phyloP scores from a whole-genome alignment of 2,113 vertebrate genomes.

The Casuarius casuarius region DNA sequence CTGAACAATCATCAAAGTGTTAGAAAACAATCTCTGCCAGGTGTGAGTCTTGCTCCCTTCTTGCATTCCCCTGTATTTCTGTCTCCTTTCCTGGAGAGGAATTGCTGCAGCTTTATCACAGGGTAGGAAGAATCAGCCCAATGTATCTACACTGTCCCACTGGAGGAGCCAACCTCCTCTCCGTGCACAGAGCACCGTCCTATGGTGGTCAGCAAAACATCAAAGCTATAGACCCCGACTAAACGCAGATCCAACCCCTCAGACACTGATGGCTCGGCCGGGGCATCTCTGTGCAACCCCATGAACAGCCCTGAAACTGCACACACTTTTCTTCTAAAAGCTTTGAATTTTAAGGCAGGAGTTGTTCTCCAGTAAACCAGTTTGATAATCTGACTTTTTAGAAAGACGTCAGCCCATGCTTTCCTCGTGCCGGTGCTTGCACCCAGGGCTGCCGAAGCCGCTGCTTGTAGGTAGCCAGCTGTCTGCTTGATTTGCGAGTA shows the following conservation, averaged over 20 bases:
- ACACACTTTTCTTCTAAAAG: neutral
- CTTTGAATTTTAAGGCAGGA: neutral
- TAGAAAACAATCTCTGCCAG: neutral
- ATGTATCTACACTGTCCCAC: neutral
- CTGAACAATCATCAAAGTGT: neutral
- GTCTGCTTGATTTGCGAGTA: slow-evolving; percentile 19
- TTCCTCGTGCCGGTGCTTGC: rapidly evolving
- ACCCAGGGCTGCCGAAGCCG: rapidly evolving
- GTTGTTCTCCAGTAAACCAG: neutral
- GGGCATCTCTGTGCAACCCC: neutral
- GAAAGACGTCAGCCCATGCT: neutral
- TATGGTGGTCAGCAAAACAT: neutral
- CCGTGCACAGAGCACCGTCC: neutral
- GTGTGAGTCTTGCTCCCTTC: rapidly evolving
- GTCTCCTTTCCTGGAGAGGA: neutral
- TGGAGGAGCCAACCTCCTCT: neutral
- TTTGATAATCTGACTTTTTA: neutral
- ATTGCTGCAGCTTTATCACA: neutral
- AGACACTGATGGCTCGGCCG: rapidly evolving
- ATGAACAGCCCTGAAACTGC: neutral
- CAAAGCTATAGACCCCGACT: neutral
- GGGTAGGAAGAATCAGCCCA: neutral
- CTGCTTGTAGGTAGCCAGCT: neutral
- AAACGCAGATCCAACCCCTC: neutral
- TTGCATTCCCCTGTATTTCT: neutral